Conservation (phyloP, 2,113 vertebrate genomes). For the Perca schrenkii region DNA sequence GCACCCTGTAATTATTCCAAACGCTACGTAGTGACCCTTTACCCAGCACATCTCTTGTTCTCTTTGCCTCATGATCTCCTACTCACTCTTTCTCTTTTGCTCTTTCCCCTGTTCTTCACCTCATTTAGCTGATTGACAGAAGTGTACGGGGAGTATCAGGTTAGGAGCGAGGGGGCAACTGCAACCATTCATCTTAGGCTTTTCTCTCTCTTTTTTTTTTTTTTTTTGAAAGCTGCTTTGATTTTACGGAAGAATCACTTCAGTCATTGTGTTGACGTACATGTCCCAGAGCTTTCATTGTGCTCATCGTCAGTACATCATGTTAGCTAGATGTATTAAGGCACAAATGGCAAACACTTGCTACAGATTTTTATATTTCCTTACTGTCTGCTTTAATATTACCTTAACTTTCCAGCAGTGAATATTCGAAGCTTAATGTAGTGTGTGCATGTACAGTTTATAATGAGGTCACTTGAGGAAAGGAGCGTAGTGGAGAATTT, state of each 20-base stretch:
- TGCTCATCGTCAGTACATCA: conserved; percentile 15
- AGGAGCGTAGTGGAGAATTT: conserved; percentile 32
- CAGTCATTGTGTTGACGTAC: conserved; percentile 48
- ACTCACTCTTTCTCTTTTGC: conserved; percentile 77
- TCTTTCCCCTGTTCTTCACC: conserved; percentile 55
- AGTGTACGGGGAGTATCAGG: conserved; percentile 72
- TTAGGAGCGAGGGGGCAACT: conserved; percentile 68
- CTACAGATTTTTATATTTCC: background rate
- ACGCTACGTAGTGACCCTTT: conserved; percentile 52
- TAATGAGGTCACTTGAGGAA: conserved; percentile 63
- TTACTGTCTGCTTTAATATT: background rate
- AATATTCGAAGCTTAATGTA: background rate
- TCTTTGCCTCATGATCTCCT: conserved; percentile 34
- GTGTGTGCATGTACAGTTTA: conserved; percentile 22
- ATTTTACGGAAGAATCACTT: conserved; percentile 57
- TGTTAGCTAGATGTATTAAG: background rate
- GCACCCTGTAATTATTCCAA: conserved; percentile 57
- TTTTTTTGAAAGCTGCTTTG: conserved; percentile 51
- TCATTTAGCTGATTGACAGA: conserved; percentile 82
- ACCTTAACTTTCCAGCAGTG: background rate
- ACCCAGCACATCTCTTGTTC: conserved; percentile 62
- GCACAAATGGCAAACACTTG: background rate
- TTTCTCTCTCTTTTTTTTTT: conserved; percentile 36
- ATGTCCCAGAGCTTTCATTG: background rate
- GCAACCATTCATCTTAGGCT: conserved; percentile 66